These are phyloP conservation scores for Willisornis vidua DNA, from an alignment of 2,113 vertebrate genomes.

Conservation along the genomic window DNA sequence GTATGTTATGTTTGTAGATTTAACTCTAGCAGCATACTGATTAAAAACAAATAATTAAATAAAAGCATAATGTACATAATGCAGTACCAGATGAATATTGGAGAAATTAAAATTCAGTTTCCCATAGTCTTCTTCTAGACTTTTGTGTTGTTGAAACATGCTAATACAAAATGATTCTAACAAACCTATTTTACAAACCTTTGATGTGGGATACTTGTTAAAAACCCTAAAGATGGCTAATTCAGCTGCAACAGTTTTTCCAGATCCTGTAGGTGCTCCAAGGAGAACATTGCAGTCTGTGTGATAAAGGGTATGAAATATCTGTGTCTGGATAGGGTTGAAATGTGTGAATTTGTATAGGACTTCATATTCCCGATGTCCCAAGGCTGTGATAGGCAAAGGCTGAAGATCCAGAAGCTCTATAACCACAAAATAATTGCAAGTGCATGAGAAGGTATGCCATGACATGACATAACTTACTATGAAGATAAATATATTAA, in stretches of 20 bases:
- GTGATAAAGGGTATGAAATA: constrained; percentile 97
- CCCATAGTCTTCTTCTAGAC: neutral
- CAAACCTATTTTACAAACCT: constrained; percentile 78
- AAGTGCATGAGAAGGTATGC: neutral
- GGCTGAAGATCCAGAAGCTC: constrained; percentile 96
- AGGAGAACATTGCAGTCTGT: constrained; percentile 95
- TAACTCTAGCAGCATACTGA: neutral
- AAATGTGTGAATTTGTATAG: constrained; percentile 97
- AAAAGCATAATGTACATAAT: neutral
- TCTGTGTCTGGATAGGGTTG: constrained; percentile 98
- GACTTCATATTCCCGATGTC: constrained; percentile 84
- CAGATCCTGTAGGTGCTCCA: constrained; percentile 96
- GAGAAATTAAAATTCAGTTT: neutral
- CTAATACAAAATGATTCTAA: neutral
- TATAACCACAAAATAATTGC: constrained; percentile 64
- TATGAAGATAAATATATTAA: neutral
- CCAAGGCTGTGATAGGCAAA: constrained; percentile 88
- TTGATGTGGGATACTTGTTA: constrained; percentile 89
- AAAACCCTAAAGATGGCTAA: constrained; percentile 97
- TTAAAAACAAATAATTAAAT: neutral
- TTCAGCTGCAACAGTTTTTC: constrained; percentile 97
- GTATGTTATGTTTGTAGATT: neutral
- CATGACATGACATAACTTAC: neutral
- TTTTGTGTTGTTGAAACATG: neutral
- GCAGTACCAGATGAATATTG: neutral